These are phyloP conservation scores for Lucifuga dentata DNA, from an alignment of 2,113 vertebrate genomes.

Conservation along the genomic window DNA sequence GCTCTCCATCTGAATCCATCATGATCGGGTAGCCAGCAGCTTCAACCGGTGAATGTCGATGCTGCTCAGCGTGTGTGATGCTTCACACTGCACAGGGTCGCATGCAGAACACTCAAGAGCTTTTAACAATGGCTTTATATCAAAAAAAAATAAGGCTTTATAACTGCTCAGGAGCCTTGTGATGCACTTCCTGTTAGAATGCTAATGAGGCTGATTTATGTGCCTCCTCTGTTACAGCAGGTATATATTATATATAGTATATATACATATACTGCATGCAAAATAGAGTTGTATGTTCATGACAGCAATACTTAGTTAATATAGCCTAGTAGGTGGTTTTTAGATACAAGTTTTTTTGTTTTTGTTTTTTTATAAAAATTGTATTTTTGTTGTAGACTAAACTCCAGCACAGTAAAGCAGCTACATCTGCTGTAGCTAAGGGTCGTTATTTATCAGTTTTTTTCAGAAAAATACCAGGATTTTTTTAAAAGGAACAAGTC, in stretches of 20 bases:
- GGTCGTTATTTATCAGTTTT: no score
- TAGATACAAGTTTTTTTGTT: neutral
- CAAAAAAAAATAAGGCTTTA: no score
- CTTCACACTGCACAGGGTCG: slow-evolving; percentile 39
- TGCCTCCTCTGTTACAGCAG: slow-evolving; percentile 9
- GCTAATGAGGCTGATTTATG: slow-evolving; percentile 54
- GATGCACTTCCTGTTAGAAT: slow-evolving; percentile 35
- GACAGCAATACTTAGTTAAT: slow-evolving; percentile 30
- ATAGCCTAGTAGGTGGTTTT: slow-evolving; percentile 10
- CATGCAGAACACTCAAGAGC: slow-evolving; percentile 29
- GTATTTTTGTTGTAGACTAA: no score
- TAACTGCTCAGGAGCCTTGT: slow-evolving; percentile 30
- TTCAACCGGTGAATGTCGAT: slow-evolving; percentile 67
- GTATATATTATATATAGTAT: slow-evolving; percentile 11
- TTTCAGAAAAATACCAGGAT: no score
- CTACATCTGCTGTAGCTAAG: neutral
- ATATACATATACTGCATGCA: no score
- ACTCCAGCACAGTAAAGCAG: no score
- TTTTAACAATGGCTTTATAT: slow-evolving; percentile 44
- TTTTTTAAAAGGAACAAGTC: no score
- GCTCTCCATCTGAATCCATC: slow-evolving; percentile 59
- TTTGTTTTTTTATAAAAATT: no score
- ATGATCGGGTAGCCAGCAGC: slow-evolving; percentile 34
- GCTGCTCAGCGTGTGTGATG: slow-evolving; percentile 46
- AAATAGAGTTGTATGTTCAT: slow-evolving; percentile 31